Conservation (phyloP, 1,140 invertebrate species). For the Macrocentrus cingulum region DNA sequence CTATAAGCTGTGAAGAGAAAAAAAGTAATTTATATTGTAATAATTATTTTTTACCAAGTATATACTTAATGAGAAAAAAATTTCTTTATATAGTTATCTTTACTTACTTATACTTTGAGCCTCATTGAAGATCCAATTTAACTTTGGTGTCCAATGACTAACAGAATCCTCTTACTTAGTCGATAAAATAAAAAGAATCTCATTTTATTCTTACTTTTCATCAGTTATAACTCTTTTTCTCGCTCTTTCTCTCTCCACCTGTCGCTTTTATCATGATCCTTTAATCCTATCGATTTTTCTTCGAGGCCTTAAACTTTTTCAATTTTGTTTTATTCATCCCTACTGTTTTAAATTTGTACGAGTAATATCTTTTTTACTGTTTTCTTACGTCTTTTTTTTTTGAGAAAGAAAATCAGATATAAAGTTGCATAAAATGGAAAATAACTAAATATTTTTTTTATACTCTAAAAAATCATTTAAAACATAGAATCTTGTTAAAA, state of each 20-base stretch:
- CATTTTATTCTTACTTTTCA: not conserved
- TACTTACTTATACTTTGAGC: slow-evolving; percentile 8
- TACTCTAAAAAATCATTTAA: too few relatives aligned
- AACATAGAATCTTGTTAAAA: too few relatives aligned
- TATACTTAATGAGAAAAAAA: too few relatives aligned
- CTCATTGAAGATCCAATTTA: slow-evolving; percentile 5
- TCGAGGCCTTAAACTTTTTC: not conserved
- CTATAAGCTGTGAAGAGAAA: too few relatives aligned
- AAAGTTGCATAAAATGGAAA: too few relatives aligned
- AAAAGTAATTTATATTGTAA: too few relatives aligned
- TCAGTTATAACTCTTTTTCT: not conserved
- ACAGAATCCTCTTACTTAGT: not conserved
- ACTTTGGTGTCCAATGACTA: slow-evolving; percentile 9
- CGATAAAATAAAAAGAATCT: not conserved
- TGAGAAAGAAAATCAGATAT: too few relatives aligned
- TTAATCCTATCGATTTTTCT: slow-evolving; percentile 1
- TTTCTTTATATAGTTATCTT: too few relatives aligned
- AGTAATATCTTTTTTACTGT: not conserved
- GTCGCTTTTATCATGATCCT: not conserved
- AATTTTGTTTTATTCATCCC: not conserved
- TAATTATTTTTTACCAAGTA: too few relatives aligned
- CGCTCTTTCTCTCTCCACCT: not conserved
- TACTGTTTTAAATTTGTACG: not conserved
- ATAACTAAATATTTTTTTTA: too few relatives aligned
- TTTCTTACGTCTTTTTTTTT: too few relatives aligned